Evolutionary conservation across 2,888 invertebrate species (phyloP), one percentile per base, ranked within the genome.

Genomic region (Imbricaverruca yamaguchii): DNA sequence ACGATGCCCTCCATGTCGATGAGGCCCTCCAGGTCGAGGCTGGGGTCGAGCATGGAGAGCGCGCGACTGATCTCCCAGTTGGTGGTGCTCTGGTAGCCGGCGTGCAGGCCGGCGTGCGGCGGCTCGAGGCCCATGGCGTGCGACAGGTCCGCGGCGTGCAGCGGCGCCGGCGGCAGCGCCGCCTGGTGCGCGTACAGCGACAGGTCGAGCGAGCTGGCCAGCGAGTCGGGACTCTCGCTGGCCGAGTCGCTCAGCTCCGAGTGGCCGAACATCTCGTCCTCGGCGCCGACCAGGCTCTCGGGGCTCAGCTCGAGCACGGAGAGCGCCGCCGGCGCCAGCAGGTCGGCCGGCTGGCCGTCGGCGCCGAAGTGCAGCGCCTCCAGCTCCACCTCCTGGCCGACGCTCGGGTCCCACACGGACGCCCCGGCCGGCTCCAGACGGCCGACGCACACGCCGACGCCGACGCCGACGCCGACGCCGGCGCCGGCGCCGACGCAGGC

Each of bases 1-100:
- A 74, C 74, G 67, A 83, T 78, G n/a, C 78, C 83, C 78, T 84
- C 83, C 67, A 84, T 80, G 59, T 83, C 84, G 69, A 84, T 83
- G n/a, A 84, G 81, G 67, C 83, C 83, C 59, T 84, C 84, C 67
- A 84, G 82, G 82, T 84, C 84, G 53, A 84, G 82, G 78, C 83
- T 83, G 77, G 84, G 83, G 59, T 84, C 84, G 18, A 84, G 82
- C 59, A 83, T 80, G 39, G 83, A 83, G n/a, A 84, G 81, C 6
- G 84, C 83, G 61, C 81, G 82, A 65, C 81, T 69, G 79, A 83
- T 83, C 78, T 84, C 84, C 84, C 84, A 84, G 63, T 78, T 78
- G 63, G 80, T 80, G n/a, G n/a, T n/a, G 65, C 15, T 59, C 7
- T 59, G 59, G 59, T 59, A 59, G 11, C 12, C 59, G 12, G 15